Evolutionary conservation across 1,140 invertebrate genomes (phyloP).

Genomic region (Monochamus saltuarius): DNA sequence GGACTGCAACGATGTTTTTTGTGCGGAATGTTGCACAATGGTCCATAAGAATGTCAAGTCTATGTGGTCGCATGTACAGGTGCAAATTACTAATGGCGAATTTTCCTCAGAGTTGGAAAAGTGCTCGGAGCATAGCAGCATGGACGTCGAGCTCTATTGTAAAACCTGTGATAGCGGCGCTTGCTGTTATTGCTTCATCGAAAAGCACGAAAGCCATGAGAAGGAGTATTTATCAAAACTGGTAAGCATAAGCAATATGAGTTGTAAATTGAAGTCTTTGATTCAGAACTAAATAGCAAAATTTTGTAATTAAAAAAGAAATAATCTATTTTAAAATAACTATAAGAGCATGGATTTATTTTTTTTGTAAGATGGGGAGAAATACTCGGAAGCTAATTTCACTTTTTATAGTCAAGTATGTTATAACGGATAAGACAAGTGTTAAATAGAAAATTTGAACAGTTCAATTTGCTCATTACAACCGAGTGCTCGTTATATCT

Average conservation of each 20-base stretch:
- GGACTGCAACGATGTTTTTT: conserved; percentile 32
- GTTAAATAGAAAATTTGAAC: too few relatives aligned
- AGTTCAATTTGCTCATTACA: too few relatives aligned
- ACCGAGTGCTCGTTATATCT: too few relatives aligned
- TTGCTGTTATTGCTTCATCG: conserved; percentile 31
- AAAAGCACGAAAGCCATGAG: conserved; percentile 25
- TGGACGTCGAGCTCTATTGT: conserved; percentile 29
- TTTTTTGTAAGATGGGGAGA: too few relatives aligned
- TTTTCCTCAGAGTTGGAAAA: conserved; percentile 20
- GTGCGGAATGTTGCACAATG: conserved; percentile 21
- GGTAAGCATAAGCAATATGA: conserved; percentile 19
- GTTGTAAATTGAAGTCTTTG: too few relatives aligned
- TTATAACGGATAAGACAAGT: too few relatives aligned
- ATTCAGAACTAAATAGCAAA: too few relatives aligned
- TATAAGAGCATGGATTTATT: too few relatives aligned
- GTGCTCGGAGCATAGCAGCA: conserved; percentile 22
- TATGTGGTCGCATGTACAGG: conserved; percentile 22
- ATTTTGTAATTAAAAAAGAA: too few relatives aligned
- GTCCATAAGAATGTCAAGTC: conserved; percentile 29
- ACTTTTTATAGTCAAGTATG: too few relatives aligned
- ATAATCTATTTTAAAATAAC: too few relatives aligned
- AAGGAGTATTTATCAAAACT: conserved; percentile 15
- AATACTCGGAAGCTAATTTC: too few relatives aligned
- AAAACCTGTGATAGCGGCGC: conserved; percentile 18
- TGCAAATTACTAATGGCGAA: conserved; percentile 7